Evolutionary conservation across 2,888 invertebrate genomes (phyloP).

Genomic region (Spodoptera littoralis): DNA sequence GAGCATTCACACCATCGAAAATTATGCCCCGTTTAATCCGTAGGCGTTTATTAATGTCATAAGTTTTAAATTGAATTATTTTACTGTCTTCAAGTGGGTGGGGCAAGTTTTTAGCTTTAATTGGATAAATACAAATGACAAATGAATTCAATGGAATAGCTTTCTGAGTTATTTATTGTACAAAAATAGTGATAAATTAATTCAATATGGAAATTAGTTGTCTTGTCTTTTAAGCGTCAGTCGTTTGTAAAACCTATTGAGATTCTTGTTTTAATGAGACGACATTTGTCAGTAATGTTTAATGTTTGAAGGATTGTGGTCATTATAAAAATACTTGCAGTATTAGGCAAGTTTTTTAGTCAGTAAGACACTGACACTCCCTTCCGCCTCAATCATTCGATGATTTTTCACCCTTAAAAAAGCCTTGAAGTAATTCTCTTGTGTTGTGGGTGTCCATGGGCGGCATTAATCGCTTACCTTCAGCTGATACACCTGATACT

Average conservation of each 20-base stretch:
- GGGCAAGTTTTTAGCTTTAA: conserved; percentile 47
- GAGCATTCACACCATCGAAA: conserved; percentile 59
- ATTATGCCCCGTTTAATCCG: conserved; percentile 51
- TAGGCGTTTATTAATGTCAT: conserved; percentile 59
- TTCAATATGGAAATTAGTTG: conserved; percentile 42
- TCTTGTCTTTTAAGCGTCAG: conserved; percentile 34
- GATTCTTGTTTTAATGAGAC: no score
- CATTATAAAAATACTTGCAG: no score
- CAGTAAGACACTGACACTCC: no score
- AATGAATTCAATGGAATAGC: conserved; percentile 55
- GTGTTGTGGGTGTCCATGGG: no score
- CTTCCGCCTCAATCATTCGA: no score
- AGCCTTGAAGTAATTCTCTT: no score
- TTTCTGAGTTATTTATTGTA: conserved; percentile 6
- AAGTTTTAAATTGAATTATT: conserved; percentile 56
- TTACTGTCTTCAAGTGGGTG: conserved; percentile 46
- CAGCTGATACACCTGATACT: no score
- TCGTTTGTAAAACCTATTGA: conserved; percentile 23
- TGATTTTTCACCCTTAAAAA: no score
- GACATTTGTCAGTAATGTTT: no score
- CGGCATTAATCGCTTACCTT: no score
- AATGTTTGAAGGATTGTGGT: no score
- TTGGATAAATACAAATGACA: conserved; percentile 57
- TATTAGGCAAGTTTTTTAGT: no score
- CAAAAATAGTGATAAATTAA: conserved; percentile 35